These are phyloP conservation scores for Callithrix jacchus DNA, from an alignment of 2,113 vertebrate species.

Conservation along the genomic window DNA sequence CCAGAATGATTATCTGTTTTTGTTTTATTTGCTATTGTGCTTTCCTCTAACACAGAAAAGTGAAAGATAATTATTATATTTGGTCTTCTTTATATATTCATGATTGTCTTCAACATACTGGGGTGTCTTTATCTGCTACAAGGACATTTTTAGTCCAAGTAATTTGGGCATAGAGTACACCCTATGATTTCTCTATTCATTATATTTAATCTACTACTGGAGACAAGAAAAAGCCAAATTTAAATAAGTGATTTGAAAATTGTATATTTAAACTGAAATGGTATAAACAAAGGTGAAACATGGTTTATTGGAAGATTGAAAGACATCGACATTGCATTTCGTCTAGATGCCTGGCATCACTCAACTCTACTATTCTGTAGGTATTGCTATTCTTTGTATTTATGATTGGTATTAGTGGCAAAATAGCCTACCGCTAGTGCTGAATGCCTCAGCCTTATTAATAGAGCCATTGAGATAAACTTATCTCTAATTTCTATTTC, in stretches of 20 bases:
- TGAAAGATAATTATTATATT: background rate
- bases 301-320: slow-evolving; percentile 1
- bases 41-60: background rate
- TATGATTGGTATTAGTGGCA: background rate
- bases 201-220: background rate
- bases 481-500: slow-evolving; percentile 32
- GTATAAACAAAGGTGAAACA: background rate
- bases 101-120: background rate
- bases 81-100: background rate
- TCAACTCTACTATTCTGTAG: background rate
- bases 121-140: background rate
- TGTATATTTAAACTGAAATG: background rate
- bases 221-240: background rate
- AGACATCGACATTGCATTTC: background rate
- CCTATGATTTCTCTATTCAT: background rate
- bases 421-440: background rate
- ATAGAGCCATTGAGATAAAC: background rate
- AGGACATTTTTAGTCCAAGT: background rate
- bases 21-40: background rate
- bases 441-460: background rate
- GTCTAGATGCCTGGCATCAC: background rate
- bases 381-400: background rate
- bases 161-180: background rate
- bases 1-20: background rate
- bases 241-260: background rate